Base-by-base conservation (phyloP, 2,888 invertebrate genomes). In the Caenorhabditis wallacei region DNA sequence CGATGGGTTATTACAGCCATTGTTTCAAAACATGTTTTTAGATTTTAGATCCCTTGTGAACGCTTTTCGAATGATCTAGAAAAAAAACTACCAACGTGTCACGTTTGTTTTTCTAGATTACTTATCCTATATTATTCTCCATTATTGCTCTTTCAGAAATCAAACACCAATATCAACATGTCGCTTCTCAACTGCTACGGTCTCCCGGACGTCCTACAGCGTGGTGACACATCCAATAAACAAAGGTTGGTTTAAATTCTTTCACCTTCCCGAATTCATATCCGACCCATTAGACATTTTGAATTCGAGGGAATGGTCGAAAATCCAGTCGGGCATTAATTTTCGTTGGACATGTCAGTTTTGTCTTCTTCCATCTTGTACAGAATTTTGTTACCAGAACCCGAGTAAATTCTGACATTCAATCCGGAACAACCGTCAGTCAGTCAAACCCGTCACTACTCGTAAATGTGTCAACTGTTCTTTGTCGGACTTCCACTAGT, bases 181-280 rank as follows among this genome's bases (percentile, higher is more conserved):
- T 76, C 76, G n/a, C 76, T 76, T 53, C 76, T 76, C 68, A 76
- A 76, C 59, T 69, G 75, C 40, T 75, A 76, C 43, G 69, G 69
- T 53, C 68, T 69, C 43, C 61, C 76, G 20, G 76, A 76, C 20
- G 54, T 54, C 2, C 69, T 76, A 8, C 76, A 76, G 43, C 68
- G 76, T 26, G 76, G 76, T 13, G 76, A 76, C 24, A 43, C 61
- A 24, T 37, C 76, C 51, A 53, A 43, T 46, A 69, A 76, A 76
- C 76, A 76, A 76, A 76, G 69, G 76, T 76, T 59, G 30, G 76
- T 61, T 72, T 24, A 16, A 11, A 2, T 66, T 22, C 22, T 22
- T 51, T 16, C n/a, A 30, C 13, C 37, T 18, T 43, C 30, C n/a
- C 57, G 66, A 75, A 57, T 66, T 66, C 74, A 66, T 66, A 46